phyloP scores from a whole-genome alignment of 2,888 invertebrate genomes.

The Cotesia congregata region DNA sequence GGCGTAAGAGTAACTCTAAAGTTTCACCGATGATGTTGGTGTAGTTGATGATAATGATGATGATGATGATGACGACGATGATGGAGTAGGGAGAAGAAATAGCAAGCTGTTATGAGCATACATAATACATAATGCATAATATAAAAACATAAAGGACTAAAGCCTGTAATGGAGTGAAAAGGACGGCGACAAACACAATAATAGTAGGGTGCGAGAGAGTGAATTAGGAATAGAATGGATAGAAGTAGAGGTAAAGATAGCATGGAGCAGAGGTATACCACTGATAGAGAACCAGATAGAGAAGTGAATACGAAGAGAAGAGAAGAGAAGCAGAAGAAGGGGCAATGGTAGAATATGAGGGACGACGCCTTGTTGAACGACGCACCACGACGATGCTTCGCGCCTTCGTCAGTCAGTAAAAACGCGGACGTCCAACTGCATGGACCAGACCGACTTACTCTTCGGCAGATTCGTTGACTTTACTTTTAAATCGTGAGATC shows the following conservation, averaged over 20 bases:
- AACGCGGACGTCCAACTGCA: slow-evolving; percentile 58
- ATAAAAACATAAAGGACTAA: neutral
- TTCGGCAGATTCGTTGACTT: slow-evolving; percentile 20
- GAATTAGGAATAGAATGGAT: neutral
- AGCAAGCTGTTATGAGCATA: slow-evolving; percentile 1
- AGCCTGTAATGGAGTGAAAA: neutral
- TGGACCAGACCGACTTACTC: slow-evolving; percentile 43
- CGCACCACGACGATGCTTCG: slow-evolving; percentile 3
- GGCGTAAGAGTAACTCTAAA: neutral
- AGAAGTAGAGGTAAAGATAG: neutral
- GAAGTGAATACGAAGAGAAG: neutral
- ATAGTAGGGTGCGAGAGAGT: neutral
- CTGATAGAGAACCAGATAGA: neutral
- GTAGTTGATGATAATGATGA: neutral
- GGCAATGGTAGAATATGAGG: slow-evolving; percentile 3
- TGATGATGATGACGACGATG: neutral
- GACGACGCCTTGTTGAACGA: slow-evolving; percentile 9
- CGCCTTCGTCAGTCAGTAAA: slow-evolving; percentile 58
- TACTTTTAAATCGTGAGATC: slow-evolving; percentile 10
- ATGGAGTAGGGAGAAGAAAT: neutral
- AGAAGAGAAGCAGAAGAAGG: slow-evolving; percentile 1
- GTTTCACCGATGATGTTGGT: neutral
- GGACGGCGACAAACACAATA: neutral
- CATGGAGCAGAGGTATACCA: neutral
- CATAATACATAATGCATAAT: neutral